phyloP scores from a whole-genome alignment of 2,888 invertebrate species.

The Chouioia cunea region DNA sequence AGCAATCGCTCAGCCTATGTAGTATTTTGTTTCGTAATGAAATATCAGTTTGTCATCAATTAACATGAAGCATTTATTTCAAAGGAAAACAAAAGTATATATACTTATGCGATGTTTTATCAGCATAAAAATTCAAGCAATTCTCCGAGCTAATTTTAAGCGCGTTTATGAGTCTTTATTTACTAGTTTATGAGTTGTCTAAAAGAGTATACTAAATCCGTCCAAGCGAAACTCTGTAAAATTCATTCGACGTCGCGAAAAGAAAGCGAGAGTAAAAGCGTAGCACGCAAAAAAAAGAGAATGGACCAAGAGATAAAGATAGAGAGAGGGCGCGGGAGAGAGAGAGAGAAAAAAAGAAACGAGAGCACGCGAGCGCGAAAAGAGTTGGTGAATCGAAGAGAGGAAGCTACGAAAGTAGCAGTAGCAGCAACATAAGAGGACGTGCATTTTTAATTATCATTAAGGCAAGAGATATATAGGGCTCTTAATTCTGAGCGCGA shows the following conservation, averaged over 20 bases:
- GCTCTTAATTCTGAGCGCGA: conserved; percentile 40
- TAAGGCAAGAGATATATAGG: conserved; percentile 43
- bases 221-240: conserved; percentile 20
- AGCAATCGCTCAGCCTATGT: no score
- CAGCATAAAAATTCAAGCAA: no score
- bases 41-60: no score
- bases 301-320: conserved; percentile 38
- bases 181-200: conserved; percentile 15
- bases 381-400: conserved; percentile 48
- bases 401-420: conserved; percentile 44
- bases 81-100: no score
- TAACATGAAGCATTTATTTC: no score
- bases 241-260: conserved; percentile 14
- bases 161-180: conserved; percentile 34
- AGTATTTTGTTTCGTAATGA: no score
- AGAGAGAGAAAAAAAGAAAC: conserved; percentile 32
- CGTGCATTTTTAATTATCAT: conserved; percentile 49
- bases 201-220: conserved; percentile 25
- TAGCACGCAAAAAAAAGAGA: conserved; percentile 9
- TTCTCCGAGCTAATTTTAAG: conserved; percentile 12
- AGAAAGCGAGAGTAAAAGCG: conserved; percentile 31
- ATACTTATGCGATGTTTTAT: no score
- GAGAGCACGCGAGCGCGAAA: conserved; percentile 39
- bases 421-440: conserved; percentile 7
- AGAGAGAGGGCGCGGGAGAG: conserved; percentile 22